These are phyloP conservation scores for Luperina nickerlii DNA, from an alignment of 2,888 invertebrate species.

Conservation along the genomic window DNA sequence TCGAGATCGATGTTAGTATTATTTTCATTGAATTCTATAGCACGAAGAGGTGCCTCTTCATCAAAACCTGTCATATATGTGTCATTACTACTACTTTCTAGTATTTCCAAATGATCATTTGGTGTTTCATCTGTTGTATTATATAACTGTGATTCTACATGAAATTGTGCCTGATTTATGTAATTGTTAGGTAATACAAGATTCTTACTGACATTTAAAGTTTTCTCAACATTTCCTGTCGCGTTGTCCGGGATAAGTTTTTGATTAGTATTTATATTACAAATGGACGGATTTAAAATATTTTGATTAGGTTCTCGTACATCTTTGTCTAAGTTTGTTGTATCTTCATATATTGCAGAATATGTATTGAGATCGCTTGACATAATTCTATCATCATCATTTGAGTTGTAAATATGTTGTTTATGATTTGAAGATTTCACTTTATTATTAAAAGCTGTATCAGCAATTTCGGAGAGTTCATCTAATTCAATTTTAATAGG, in stretches of 20 bases:
- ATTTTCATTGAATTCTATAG: slow-evolving; percentile 16
- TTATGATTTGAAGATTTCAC: slow-evolving; percentile 2
- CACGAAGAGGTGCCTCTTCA: background rate
- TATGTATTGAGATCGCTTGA: background rate
- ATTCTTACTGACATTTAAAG: slow-evolving; percentile 3
- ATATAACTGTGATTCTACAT: slow-evolving; percentile 9
- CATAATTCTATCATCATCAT: background rate
- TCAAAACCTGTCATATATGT: background rate
- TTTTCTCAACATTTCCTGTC: background rate
- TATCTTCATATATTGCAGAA: background rate
- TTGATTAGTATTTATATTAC: background rate
- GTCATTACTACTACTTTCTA: slow-evolving; percentile 3
- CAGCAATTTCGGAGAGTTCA: slow-evolving; percentile 32
- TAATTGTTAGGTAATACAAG: slow-evolving; percentile 16
- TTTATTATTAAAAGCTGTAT: slow-evolving; percentile 11
- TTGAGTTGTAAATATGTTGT: background rate
- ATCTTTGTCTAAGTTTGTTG: background rate
- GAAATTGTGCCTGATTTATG: slow-evolving; percentile 5
- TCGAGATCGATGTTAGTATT: background rate
- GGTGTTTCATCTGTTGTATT: background rate
- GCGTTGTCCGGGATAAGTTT: background rate
- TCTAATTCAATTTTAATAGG: slow-evolving; percentile 40
- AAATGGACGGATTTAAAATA: background rate
- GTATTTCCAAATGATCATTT: background rate
- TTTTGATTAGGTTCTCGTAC: background rate